Evolutionary conservation across 92 coral and sea anemone species (phyloP).

Genomic region (Paragorgia papillata): DNA sequence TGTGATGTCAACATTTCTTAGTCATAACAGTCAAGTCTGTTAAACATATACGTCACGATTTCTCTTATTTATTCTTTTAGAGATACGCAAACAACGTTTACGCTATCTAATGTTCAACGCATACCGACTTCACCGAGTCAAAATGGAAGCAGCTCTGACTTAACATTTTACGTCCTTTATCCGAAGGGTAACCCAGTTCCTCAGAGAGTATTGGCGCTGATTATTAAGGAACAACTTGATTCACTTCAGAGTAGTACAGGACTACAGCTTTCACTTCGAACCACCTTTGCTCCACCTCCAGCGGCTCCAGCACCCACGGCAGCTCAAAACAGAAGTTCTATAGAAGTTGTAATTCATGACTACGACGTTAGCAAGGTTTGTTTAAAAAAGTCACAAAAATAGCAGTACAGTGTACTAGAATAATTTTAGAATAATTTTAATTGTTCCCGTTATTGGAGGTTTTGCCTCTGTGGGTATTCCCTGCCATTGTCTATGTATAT

Average conservation of each 20-base stretch:
- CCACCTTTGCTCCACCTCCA: not conserved
- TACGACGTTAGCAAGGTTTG: slow-evolving; percentile 31
- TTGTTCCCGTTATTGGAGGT: too few species aligned
- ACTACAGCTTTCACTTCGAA: not conserved
- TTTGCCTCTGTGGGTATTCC: too few species aligned
- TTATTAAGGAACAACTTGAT: not conserved
- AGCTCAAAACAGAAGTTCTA: not conserved
- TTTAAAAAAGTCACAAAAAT: not conserved
- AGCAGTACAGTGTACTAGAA: too few species aligned
- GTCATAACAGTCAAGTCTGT: too few species aligned
- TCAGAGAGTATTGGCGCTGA: slow-evolving; percentile 2
- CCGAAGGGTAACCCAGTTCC: slow-evolving; percentile 22
- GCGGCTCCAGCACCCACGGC: slow-evolving; percentile 8
- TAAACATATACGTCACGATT: not conserved
- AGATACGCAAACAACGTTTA: not conserved
- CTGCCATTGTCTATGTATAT: too few species aligned
- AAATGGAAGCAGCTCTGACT: not conserved
- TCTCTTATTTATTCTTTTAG: not conserved
- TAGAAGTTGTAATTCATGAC: not conserved
- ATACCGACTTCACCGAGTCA: slow-evolving; percentile 4
- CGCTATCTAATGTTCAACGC: not conserved
- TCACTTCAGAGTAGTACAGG: slow-evolving; percentile 11
- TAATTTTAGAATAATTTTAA: too few species aligned
- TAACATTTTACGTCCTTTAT: slow-evolving; percentile 14
- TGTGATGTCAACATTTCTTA: too few species aligned